Evolutionary conservation across 2,797 vertebrate genomes (phyloP).

Genomic region (Anguilla anguilla): DNA sequence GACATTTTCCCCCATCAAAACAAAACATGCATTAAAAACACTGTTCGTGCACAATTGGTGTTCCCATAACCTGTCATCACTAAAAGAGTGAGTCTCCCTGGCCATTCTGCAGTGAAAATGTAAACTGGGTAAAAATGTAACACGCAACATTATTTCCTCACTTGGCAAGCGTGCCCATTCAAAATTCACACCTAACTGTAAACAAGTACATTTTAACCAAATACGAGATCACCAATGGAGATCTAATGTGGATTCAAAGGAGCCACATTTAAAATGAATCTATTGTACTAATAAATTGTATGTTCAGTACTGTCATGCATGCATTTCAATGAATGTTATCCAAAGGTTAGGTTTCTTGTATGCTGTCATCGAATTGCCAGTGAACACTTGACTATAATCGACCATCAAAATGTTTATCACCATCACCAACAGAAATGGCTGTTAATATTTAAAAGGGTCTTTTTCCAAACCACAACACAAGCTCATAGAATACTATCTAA

Average conservation of each 20-base stretch:
- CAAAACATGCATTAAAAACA: conserved; percentile 7
- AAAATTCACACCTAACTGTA: conserved; percentile 43
- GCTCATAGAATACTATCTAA: conserved; percentile 44
- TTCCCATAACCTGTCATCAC: neutral
- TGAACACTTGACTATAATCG: conserved; percentile 19
- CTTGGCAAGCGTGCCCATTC: conserved; percentile 66
- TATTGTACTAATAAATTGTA: neutral
- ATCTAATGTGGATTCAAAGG: conserved; percentile 19
- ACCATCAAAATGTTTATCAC: conserved; percentile 35
- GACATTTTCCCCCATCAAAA: conserved; percentile 12
- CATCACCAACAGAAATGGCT: conserved; percentile 33
- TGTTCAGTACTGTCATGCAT: neutral
- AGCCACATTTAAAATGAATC: conserved; percentile 23
- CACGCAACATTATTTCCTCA: conserved; percentile 54
- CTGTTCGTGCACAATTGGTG: neutral
- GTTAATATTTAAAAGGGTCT: conserved; percentile 13
- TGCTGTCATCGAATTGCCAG: conserved; percentile 53
- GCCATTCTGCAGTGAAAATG: conserved; percentile 52
- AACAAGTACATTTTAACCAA: conserved; percentile 18
- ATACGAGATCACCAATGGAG: conserved; percentile 12
- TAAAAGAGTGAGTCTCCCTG: conserved; percentile 2
- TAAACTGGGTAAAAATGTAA: conserved; percentile 70
- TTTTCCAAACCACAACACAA: conserved; percentile 22
- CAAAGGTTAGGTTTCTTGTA: conserved; percentile 20
- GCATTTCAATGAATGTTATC: conserved; percentile 14